Evolutionary conservation across 1,140 invertebrate genomes (phyloP).

Genomic region (Parapsyche elsis): DNA sequence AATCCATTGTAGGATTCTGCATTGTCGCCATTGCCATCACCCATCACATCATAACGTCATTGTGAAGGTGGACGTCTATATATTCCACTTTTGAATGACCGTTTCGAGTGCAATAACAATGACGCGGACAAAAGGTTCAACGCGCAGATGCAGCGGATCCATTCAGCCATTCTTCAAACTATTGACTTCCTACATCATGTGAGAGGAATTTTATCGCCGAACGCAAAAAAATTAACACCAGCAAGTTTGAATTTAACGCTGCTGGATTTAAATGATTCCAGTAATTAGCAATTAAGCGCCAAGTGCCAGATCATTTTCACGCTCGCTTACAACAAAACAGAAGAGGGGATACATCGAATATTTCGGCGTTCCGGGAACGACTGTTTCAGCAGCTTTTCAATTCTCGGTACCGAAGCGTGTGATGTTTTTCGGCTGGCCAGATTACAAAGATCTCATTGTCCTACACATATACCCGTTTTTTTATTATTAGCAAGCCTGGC

Average conservation of each 20-base stretch:
- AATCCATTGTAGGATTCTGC: not conserved
- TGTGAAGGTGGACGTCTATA: not conserved
- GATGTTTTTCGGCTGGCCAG: not conserved
- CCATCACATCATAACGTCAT: not conserved
- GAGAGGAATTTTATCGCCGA: not conserved
- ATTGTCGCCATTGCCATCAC: not conserved
- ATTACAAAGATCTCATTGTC: too few species aligned
- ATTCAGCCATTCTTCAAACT: not conserved
- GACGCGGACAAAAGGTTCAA: not conserved
- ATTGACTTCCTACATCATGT: not conserved
- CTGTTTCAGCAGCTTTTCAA: not conserved
- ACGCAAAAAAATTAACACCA: too few species aligned
- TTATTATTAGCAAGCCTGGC: too few species aligned
- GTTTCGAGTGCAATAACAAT: not conserved
- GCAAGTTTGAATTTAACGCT: too few species aligned
- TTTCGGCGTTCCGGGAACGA: constrained; percentile 2
- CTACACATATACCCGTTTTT: too few species aligned
- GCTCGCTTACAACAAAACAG: not conserved
- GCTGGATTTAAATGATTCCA: not conserved
- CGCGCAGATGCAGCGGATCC: not conserved
- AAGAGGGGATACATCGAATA: not conserved
- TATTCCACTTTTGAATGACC: not conserved
- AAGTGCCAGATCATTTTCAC: not conserved
- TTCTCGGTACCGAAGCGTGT: not conserved
- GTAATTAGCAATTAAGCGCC: not conserved